Base-by-base conservation (phyloP, 2,113 vertebrate species). In the Microcebus griseorufus region DNA sequence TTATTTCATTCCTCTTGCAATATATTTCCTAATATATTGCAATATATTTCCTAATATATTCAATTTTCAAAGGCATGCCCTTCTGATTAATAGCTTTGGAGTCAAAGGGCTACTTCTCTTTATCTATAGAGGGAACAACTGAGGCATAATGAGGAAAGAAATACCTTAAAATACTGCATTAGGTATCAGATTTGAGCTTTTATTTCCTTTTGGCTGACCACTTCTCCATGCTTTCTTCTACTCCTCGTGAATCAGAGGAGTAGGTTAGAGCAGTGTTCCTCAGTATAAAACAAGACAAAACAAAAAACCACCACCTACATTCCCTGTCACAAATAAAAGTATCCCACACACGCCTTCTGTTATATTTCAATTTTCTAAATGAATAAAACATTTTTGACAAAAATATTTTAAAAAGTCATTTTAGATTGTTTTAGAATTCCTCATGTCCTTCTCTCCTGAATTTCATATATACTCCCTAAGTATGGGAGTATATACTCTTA, bases 331-430 rank as follows among this genome's bases (percentile, higher is more conserved):
- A 88, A 78, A 88, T 29, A 60, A 42, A 80, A n/a, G 55, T 17
- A 84, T 75, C 42, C 27, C 42, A 79, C 75, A n/a, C 13, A 69
- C 23, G 93, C 58, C 32, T 82, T 18, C 65, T 76, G 34, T n/a
- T 84, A 45, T 20, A 75, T 67, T 73, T 88, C 60, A 39, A 67
- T 73, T 93, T 89, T 96, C 20, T 81, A 95, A 95, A 42, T 76
- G 72, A 82, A 88, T 94, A 16, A 95, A 55, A 90, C 0, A 45
- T 80, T 78, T 53, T 83, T 72, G 18, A 58, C 83, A 69, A 79
- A 45, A 53, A 82, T 88, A 8, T 9, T 67, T 84, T 89, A 58
- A 79, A 62, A 53, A 62, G 53, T 72, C 29, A 65, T 78, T 78
- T 75, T 72, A 67, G 9, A 27, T 37, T 29, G 34, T 67, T 64